Conservation (phyloP, 2,888 invertebrate species). For the Eurytoma adleriae region DNA sequence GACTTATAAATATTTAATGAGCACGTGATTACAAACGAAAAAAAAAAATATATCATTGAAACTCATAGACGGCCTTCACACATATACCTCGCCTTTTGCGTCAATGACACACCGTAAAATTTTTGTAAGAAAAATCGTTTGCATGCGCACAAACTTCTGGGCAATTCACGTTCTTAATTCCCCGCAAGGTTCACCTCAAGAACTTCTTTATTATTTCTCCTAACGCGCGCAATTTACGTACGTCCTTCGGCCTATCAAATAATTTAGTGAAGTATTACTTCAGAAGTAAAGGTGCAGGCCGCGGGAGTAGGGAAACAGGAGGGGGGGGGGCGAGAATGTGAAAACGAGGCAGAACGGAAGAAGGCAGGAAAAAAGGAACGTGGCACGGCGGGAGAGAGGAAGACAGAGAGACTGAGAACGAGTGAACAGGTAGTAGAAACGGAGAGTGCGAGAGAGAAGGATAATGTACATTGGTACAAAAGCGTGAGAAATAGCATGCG, state of each 20-base stretch:
- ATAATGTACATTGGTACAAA: conserved; percentile 59
- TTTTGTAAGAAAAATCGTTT: too few relatives aligned
- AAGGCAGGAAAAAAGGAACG: conserved; percentile 51
- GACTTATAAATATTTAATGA: too few relatives aligned
- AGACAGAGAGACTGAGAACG: conserved; percentile 41
- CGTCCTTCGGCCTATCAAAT: conserved; percentile 47
- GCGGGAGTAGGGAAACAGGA: conserved; percentile 19
- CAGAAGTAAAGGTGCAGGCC: conserved; percentile 27
- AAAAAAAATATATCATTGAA: too few relatives aligned
- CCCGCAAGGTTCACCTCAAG: conserved; percentile 14
- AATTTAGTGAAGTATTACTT: conserved; percentile 48
- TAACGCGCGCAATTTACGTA: conserved; percentile 1
- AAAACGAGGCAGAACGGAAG: conserved; percentile 56
- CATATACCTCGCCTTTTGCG: neutral
- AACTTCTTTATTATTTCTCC: conserved; percentile 37
- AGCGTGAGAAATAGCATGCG: conserved; percentile 59
- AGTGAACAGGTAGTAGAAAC: conserved; percentile 41
- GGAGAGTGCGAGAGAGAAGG: conserved; percentile 37
- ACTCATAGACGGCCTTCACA: neutral
- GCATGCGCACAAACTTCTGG: neutral
- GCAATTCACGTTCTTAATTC: conserved; percentile 21
- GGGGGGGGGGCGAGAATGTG: conserved; percentile 39
- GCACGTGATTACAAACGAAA: too few relatives aligned
- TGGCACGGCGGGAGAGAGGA: conserved; percentile 42
- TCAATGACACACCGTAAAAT: too few relatives aligned